phyloP scores from a whole-genome alignment of 2,888 invertebrate species.

The Tachina fera region DNA sequence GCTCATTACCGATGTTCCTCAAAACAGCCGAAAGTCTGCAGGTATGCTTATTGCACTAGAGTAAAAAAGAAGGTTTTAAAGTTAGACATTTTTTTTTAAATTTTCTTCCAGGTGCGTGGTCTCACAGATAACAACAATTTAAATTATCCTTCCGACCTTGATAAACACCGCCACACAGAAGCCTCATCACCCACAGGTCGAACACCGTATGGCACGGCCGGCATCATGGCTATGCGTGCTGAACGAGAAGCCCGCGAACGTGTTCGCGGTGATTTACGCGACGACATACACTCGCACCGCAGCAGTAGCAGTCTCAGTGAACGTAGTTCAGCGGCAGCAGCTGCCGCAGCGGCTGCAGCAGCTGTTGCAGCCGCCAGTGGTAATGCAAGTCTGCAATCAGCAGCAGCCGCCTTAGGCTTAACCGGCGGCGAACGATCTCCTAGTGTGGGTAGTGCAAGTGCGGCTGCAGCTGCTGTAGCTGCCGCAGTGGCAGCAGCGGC shows the following conservation, averaged over 20 bases:
- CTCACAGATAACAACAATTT: conserved; percentile 92
- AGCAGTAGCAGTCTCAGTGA: conserved; percentile 81
- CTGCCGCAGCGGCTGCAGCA: conserved; percentile 78
- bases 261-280: conserved; percentile 78
- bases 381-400: conserved; percentile 78
- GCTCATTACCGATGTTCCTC: conserved; percentile 94
- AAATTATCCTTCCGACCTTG: conserved; percentile 82
- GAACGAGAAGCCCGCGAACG: conserved; percentile 80
- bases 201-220: conserved; percentile 72
- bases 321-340: conserved; percentile 79
- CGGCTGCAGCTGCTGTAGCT: conserved; percentile 78
- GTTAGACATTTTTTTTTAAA: not conserved
- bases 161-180: conserved; percentile 82
- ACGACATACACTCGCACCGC: conserved; percentile 80
- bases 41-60: conserved; percentile 82
- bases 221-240: conserved; percentile 76
- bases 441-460: conserved; percentile 81
- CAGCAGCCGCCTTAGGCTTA: conserved; percentile 79
- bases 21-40: conserved; percentile 96
- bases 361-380: conserved; percentile 77
- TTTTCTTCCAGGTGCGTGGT: conserved; percentile 85
- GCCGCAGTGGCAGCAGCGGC: conserved; percentile 79
- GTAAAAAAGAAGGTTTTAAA: not conserved
- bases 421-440: conserved; percentile 81
- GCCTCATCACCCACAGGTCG: conserved; percentile 81